Conservation (phyloP, 2,113 vertebrate genomes). For the Ibidorhyncha struthersii region DNA sequence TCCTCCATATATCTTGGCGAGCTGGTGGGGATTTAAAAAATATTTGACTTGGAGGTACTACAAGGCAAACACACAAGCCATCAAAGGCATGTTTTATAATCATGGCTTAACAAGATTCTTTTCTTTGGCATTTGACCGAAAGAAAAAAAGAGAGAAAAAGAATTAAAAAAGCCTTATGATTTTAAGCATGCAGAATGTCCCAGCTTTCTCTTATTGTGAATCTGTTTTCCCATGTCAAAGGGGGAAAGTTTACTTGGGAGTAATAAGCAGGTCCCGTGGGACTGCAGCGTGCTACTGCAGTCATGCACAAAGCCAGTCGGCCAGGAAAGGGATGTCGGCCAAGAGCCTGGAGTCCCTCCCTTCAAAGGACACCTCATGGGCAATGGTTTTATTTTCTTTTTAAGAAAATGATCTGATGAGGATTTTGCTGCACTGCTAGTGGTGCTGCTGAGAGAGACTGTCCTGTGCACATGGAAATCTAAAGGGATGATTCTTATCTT, state of each 20-base stretch:
- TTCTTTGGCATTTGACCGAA: slow-evolving; percentile 36
- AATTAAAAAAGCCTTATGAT: not conserved
- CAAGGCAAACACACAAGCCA: slow-evolving; percentile 17
- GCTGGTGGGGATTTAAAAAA: not conserved
- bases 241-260: slow-evolving; percentile 31
- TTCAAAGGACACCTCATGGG: slow-evolving; percentile 32
- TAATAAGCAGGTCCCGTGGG: slow-evolving; percentile 54
- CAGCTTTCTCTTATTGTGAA: slow-evolving; percentile 7
- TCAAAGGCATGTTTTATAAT: slow-evolving; percentile 50
- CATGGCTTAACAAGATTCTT: slow-evolving; percentile 23
- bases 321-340: not conserved
- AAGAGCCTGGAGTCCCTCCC: slow-evolving; percentile 1
- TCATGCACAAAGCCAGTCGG: slow-evolving; percentile 5
- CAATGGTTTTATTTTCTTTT: not conserved
- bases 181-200: slow-evolving; percentile 46
- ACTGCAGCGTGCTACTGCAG: slow-evolving; percentile 17
- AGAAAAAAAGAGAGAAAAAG: not conserved
- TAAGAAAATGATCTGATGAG: not conserved
- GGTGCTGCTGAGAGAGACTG: not conserved
- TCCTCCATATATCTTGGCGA: not conserved
- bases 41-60: slow-evolving; percentile 47
- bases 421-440: not conserved
- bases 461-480: not conserved
- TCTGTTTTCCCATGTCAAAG: slow-evolving; percentile 54
- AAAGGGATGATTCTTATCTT: not conserved